These are phyloP conservation scores for Phallusia fumigata DNA, from an alignment of 23 tunicate species.

Conservation along the genomic window DNA sequence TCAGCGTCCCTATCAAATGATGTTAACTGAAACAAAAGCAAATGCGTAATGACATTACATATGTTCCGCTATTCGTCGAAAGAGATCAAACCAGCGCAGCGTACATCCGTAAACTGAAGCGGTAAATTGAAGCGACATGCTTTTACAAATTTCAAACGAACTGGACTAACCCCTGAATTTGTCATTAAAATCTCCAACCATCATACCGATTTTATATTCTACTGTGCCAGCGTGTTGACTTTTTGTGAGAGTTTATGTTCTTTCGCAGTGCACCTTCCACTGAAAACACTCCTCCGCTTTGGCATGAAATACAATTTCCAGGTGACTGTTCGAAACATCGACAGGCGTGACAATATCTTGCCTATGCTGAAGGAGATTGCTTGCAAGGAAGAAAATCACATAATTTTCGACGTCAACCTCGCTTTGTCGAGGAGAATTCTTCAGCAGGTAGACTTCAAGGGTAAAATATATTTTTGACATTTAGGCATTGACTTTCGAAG, in stretches of 20 bases:
- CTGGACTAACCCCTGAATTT: not conserved
- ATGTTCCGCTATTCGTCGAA: too few species aligned
- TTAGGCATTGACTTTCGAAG: too few species aligned
- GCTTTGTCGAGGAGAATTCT: conserved; percentile 7
- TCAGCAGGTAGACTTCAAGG: conserved; percentile 22
- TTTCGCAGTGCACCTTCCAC: not conserved
- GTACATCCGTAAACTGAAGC: not conserved
- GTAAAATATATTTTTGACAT: too few species aligned
- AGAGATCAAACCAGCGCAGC: too few species aligned
- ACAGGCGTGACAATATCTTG: conserved; percentile 23
- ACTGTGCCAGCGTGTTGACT: too few species aligned
- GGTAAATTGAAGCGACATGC: not conserved
- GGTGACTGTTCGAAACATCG: conserved; percentile 32
- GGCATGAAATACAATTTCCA: conserved; percentile 5
- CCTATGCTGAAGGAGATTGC: conserved; percentile 34
- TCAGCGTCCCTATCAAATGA: too few species aligned
- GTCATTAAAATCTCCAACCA: not conserved
- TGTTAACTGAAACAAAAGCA: too few species aligned
- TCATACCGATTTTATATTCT: too few species aligned
- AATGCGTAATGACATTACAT: too few species aligned
- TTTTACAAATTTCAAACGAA: not conserved
- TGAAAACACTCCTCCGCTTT: conserved; percentile 16
- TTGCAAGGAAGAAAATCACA: conserved; percentile 24
- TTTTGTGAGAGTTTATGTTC: too few species aligned
- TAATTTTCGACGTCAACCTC: conserved; percentile 34